Conservation (phyloP, 2,888 invertebrate species). For the Ditylenchus weischeri region DNA sequence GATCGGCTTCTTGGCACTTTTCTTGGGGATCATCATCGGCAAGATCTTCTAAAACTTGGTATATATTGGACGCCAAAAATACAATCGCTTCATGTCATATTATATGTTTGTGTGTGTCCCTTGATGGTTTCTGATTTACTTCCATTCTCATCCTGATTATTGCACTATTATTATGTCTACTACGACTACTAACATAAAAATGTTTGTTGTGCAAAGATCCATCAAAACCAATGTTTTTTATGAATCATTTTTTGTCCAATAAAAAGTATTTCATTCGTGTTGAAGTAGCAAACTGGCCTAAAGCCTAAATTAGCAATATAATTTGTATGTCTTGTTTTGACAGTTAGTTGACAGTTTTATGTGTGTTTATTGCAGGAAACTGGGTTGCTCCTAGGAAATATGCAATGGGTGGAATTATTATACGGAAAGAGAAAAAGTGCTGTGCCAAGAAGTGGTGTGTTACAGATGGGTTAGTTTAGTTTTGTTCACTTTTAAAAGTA, state of each 20-base stretch:
- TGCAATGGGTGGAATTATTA: conserved; percentile 19
- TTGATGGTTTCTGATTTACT: no score
- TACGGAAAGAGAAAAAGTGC: conserved; percentile 17
- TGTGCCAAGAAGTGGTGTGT: conserved; percentile 24
- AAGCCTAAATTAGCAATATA: no score
- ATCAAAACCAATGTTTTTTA: background rate
- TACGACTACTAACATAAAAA: background rate
- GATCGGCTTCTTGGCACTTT: conserved; percentile 48
- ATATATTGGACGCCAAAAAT: no score
- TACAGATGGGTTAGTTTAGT: conserved; percentile 20
- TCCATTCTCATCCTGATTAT: no score
- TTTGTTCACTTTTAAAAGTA: background rate
- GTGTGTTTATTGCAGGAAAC: background rate
- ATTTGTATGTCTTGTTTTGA: no score
- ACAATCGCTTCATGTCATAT: no score
- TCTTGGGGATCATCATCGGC: conserved; percentile 54
- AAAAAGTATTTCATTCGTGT: no score
- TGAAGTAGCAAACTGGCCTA: no score
- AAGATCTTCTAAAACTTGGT: conserved; percentile 22
- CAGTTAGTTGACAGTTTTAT: background rate
- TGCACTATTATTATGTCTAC: no score
- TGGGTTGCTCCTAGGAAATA: background rate
- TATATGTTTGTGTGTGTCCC: no score
- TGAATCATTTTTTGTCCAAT: background rate
- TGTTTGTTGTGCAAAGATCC: conserved; percentile 5